Base-by-base conservation (phyloP, 2,888 invertebrate genomes). In the Empis livida region DNA sequence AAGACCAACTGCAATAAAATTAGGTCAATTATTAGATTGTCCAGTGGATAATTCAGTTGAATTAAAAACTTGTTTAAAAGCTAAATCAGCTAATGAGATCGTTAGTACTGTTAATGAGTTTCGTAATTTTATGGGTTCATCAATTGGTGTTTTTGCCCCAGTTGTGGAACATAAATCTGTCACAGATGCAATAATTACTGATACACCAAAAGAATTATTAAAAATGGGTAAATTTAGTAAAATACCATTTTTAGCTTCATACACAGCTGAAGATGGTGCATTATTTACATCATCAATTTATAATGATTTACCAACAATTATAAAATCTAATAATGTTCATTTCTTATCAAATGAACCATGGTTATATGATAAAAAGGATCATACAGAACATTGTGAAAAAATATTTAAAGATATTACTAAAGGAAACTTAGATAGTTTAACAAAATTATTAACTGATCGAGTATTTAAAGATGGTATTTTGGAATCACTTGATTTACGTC, bases 61-160 rank as follows among this genome's bases (percentile, higher is more conserved):
- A 43, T 73, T 82, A 72, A 63, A 80, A 0, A 73, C 77, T 17
- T 84, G 84, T 59, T 68, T 84, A 45, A 75, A 72, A 56, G 70
- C 71, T 55, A 71, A 79, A 41, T 78, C 81, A 0, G 78, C 72
- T 1, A 72, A 73, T 44, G 68, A 73, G 43, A 65, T 84, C 13
- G 77, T 79, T 5, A 67, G 72, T 49, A 72, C 75, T 0, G 23
- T 44, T 10, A n/a, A 20, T 17, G 39, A 31, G 11, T 50, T 50
- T 16, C 48, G 50, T 37, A 71, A 72, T 71, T 43, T 43, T 77
- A 14, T 78, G 78, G 57, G 9, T 14, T 14, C 73, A 76, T 62
- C 82, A 54, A 80, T 80, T 62, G 79, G 31, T 9, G n/a, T 81
- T 2, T 83, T 84, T 62, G 80, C 77, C 0, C 81, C 82, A 1